Conservation (phyloP, 2,797 vertebrate genomes). For the Chaetodon trifasciatus region DNA sequence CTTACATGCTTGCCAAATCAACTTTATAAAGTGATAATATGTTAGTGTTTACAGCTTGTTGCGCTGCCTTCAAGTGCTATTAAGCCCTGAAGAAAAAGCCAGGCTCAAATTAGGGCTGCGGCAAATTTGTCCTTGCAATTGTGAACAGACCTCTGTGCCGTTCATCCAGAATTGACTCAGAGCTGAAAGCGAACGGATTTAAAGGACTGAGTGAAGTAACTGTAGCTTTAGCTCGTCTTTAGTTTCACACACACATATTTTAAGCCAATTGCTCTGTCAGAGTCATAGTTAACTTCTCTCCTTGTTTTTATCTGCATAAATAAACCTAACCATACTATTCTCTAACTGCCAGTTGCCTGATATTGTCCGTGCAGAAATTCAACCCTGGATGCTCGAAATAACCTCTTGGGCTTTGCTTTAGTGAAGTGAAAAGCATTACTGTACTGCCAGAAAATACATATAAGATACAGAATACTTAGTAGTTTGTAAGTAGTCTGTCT, state of each 20-base stretch:
- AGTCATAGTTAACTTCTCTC: no score
- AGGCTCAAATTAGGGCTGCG: not conserved
- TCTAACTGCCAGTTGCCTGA: not conserved
- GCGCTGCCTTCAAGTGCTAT: no score
- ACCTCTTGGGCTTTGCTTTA: not conserved
- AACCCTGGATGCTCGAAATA: not conserved
- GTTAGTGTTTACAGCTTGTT: not conserved
- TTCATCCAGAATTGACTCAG: not conserved
- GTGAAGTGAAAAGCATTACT: not conserved
- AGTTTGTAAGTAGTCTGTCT: not conserved
- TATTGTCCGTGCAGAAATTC: not conserved
- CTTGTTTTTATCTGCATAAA: no score
- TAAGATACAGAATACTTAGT: not conserved
- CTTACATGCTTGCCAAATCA: not conserved
- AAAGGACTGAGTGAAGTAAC: not conserved
- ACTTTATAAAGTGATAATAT: not conserved
- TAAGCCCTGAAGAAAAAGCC: not conserved
- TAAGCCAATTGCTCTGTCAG: not conserved
- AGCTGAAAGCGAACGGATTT: not conserved
- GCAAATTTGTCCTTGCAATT: not conserved
- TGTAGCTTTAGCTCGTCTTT: not conserved
- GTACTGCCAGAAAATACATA: not conserved
- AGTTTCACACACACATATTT: not conserved
- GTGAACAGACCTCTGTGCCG: not conserved
- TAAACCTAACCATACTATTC: not conserved